Conservation (phyloP, 2,888 invertebrate species). For the Antitype chi region DNA sequence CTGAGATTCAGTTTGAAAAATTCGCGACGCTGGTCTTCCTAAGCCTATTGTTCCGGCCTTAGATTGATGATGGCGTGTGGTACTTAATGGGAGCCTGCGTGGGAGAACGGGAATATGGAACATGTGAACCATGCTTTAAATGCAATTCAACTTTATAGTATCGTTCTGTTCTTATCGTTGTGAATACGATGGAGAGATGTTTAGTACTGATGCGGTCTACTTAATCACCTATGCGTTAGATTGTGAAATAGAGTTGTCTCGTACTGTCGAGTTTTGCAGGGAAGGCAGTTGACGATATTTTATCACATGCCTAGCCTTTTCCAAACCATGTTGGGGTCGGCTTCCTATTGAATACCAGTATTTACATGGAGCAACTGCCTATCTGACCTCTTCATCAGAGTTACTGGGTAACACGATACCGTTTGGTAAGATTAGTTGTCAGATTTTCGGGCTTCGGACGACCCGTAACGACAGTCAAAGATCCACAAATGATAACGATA, state of each 20-base stretch:
- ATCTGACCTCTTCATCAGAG: too few relatives aligned
- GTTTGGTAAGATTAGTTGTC: too few relatives aligned
- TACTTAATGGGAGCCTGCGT: slow-evolving; percentile 77
- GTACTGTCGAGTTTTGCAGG: background rate
- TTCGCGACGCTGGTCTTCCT: slow-evolving; percentile 70
- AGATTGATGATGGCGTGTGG: slow-evolving; percentile 81
- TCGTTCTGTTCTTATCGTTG: slow-evolving; percentile 57
- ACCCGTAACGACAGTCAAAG: too few relatives aligned
- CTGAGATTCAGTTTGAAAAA: slow-evolving; percentile 69
- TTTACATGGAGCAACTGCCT: too few relatives aligned
- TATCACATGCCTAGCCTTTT: too few relatives aligned
- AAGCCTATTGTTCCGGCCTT: slow-evolving; percentile 77
- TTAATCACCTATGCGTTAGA: slow-evolving; percentile 47
- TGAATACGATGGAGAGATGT: slow-evolving; percentile 57
- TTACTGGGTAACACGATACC: too few relatives aligned
- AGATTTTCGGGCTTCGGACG: too few relatives aligned
- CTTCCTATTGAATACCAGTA: too few relatives aligned
- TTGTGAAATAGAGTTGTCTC: slow-evolving; percentile 46
- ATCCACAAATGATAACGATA: too few relatives aligned
- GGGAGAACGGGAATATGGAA: slow-evolving; percentile 84
- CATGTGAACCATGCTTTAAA: slow-evolving; percentile 82
- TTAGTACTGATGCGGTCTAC: slow-evolving; percentile 53
- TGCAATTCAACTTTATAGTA: slow-evolving; percentile 62
- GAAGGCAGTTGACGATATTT: background rate
- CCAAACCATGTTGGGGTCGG: too few relatives aligned